Evolutionary conservation across 23 tunicate genomes (phyloP).

Genomic region (Clavelina lepadiformis): DNA sequence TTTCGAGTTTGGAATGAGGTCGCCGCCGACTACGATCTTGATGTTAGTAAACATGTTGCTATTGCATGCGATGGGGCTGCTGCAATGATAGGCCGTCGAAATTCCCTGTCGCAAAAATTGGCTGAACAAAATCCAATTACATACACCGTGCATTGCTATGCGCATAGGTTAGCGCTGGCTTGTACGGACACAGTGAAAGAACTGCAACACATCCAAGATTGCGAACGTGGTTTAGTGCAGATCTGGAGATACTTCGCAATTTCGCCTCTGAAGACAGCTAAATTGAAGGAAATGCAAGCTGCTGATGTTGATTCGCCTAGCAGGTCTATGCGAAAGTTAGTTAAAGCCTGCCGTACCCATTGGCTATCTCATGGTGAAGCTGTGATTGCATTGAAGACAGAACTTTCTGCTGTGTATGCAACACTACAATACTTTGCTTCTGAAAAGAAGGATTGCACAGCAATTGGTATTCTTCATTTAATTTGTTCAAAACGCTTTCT

Average conservation of each 20-base stretch:
- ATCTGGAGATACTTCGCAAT: slow-evolving; percentile 21
- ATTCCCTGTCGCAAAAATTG: slow-evolving; percentile 24
- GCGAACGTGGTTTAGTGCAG: slow-evolving; percentile 32
- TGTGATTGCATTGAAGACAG: slow-evolving; percentile 30
- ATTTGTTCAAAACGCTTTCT: slow-evolving; percentile 24
- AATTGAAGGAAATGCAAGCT: slow-evolving; percentile 20
- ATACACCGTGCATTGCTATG: slow-evolving; percentile 33
- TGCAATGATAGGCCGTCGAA: slow-evolving; percentile 34
- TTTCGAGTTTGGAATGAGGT: slow-evolving; percentile 27
- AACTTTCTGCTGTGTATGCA: slow-evolving; percentile 5
- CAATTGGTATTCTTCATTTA: slow-evolving; percentile 10
- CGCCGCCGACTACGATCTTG: slow-evolving; percentile 19
- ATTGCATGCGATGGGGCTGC: slow-evolving; percentile 39
- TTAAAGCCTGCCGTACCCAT: slow-evolving; percentile 27
- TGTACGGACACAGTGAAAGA: slow-evolving; percentile 31
- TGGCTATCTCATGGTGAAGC: slow-evolving; percentile 38
- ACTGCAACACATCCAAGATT: slow-evolving; percentile 22
- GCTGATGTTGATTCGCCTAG: slow-evolving; percentile 13
- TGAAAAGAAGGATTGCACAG: slow-evolving; percentile 19
- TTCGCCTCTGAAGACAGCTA: slow-evolving; percentile 17
- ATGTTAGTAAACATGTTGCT: slow-evolving; percentile 22
- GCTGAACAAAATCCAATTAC: slow-evolving; percentile 23
- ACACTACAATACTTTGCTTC: slow-evolving; percentile 26
- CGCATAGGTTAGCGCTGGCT: slow-evolving; percentile 28
- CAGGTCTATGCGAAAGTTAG: slow-evolving; percentile 13